Base-by-base conservation (phyloP, 2,113 vertebrate species). In the Stictonetta naevosa region DNA sequence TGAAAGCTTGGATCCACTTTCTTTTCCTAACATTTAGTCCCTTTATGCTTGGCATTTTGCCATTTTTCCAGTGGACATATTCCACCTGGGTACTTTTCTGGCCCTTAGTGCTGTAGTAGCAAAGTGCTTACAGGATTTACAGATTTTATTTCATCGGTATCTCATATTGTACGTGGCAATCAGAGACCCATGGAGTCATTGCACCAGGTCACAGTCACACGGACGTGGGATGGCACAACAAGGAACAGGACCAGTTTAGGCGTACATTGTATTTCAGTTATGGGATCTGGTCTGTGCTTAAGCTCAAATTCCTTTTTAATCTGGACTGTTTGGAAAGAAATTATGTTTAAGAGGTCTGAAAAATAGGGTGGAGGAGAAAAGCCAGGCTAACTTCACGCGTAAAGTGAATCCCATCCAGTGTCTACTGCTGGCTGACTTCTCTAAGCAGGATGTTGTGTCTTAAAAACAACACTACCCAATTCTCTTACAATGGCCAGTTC, bases 51-150 rank as follows among this genome's bases (percentile, higher is more conserved):
- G 74, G 69, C 42, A 12, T 53, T 42, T 10, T 3, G 67, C 34
- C n/a, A 3, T 7, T 26, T 63, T 55, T 9, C 53, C 26, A 4
- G 5, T 1, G 9, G 4, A 0, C 1, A 1, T 16, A 3, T 55
- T 80, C 58, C n/a, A 19, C 29, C 69, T 53, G 36, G 29, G 63
- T 12, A 21, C 34, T 72, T 20, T 9, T 29, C 42, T 62, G 59
- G 59, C 38, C 34, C 31, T 59, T 28, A 7, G 4, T 42, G 62
- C 64, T 63, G 42, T 29, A 0, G 1, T 23, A 5, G 64, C 22
- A 21, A 48, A 77, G 53, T 3, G 28, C 31, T 69, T 0, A 0
- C 46, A 28, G 18, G 55, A 59, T 84, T 83, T 83, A 67, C 26
- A 20, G 69, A 44, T 55, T 25, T n/a, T 40, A 33, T 44, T 44